These are phyloP conservation scores for Ophion ventricosus DNA, from an alignment of 2,888 invertebrate genomes.

Conservation along the genomic window DNA sequence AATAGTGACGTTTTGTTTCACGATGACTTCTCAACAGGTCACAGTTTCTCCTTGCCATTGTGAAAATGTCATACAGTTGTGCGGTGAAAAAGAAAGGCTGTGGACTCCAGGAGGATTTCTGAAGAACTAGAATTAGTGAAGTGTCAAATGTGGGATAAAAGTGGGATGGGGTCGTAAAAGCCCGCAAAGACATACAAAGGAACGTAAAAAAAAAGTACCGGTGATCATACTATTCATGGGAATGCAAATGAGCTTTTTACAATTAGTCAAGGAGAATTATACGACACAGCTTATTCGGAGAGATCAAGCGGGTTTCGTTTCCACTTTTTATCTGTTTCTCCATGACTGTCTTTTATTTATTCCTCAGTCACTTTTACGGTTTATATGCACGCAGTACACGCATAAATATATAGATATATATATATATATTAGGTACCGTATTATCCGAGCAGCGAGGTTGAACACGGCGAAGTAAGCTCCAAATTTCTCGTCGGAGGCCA, in stretches of 20 bases:
- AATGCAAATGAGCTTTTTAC: constrained; percentile 65
- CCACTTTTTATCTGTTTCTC: constrained; percentile 32
- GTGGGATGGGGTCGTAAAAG: no score
- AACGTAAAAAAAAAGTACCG: constrained; percentile 41
- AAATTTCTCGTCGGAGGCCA: constrained; percentile 80
- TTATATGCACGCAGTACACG: constrained; percentile 34
- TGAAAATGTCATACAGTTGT: no score
- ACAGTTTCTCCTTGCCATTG: no score
- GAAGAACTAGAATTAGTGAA: no score
- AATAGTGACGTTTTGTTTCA: no score
- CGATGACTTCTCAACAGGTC: no score
- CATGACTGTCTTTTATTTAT: constrained; percentile 45
- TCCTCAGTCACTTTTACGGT: constrained; percentile 29
- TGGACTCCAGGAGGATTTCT: no score
- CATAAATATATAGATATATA: constrained; percentile 13
- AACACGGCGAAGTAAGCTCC: constrained; percentile 80
- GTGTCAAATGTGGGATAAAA: no score
- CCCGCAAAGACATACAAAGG: no score
- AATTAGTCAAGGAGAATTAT: constrained; percentile 32
- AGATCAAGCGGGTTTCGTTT: constrained; percentile 24
- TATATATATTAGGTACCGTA: background rate
- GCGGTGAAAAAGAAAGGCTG: no score
- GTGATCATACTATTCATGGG: constrained; percentile 40
- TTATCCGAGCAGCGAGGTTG: constrained; percentile 42
- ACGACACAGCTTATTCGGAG: constrained; percentile 33